Base-by-base conservation (phyloP, 2,113 vertebrate species). In the Phodopus roborovskii region DNA sequence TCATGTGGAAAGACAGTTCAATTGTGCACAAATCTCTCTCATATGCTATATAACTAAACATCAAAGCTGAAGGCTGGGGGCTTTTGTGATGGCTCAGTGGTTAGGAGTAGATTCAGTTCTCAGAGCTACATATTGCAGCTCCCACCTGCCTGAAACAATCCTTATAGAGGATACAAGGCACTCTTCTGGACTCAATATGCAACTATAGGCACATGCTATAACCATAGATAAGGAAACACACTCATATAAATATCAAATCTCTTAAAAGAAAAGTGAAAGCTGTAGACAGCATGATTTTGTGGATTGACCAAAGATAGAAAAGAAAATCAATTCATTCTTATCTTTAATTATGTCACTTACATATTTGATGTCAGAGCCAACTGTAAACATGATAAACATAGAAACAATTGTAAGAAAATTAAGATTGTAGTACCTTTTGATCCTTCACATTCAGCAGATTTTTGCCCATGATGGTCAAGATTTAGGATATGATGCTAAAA, bases 1-100 rank as follows among this genome's bases (percentile, higher is more conserved):
- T 90, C 71, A 66, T 33, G 85, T 83, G 92, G 91, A 96, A 88
- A 94, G 36, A 30, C 8, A 64, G 75, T 97, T 94, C 92, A 88
- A 1, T 45, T 89, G 78, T 83, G 90, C 85, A 71, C 87, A 82
- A 90, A 73, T 95, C 53, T 92, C 42, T n/a, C 45, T 15, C 73
- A 42, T 53, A 91, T 48, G 20, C 75, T 96, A 62, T 53, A 68
- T 88, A 73, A 91, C 71, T 70, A 79, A 42, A 3, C 62, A 90
- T 53, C 17, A 48, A 33, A 39, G 24, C 53, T 70, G 28, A 93
- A 94, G 53, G 30, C 50, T 82, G 6, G 33, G 36, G 1, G 1
- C 11, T 60, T 16, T 22, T 28, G 36, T 3, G 56, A 15, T 36
- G 20, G 20, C 30, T 36, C 48, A 53, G 30, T 20, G 26, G 28